Base-by-base conservation (phyloP, 2,113 vertebrate species). In the Neolamprologus toae region DNA sequence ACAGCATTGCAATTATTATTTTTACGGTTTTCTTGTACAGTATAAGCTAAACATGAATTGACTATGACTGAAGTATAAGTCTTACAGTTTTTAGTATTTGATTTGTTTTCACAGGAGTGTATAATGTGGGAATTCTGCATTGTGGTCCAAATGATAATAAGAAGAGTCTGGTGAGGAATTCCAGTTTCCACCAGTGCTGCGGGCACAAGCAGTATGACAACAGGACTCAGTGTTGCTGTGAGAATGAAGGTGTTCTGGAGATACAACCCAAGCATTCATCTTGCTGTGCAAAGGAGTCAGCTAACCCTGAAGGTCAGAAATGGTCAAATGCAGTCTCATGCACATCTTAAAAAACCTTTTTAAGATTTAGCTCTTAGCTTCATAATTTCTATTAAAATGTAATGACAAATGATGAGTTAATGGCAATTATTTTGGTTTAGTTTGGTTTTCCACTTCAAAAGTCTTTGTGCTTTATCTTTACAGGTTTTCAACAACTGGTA, bases 41-140 rank as follows among this genome's bases (percentile, higher is more conserved):
- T 54, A 54, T 12, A 54, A 57, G 21, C 2, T 26, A 57, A 57
- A 57, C 23, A 14, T 19, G 31, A 28, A 59, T 57, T 59, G 1
- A 0, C 12, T 26, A 26, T 8, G 54, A 14, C 0, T 57, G 0
- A 57, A 57, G 23, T 26, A 57, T 14, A 63, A 19, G 31, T 63
- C 28, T 63, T 33, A 63, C 6, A 37, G 10, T 37, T 66, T 68
- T 68, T 68, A 68, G 2, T 68, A 37, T 37, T 0, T 68, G 19
- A 5, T n/a, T 37, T 0, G 0, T 68, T 68, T 68, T 37, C 17
- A 37, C 33, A 68, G 61, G 11, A n/a, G 33, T 12, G 7, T 7
- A 68, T 0, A 3, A 37, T 68, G 35, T 68, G 0, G 19, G 19
- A 68, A 13, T 1, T 12, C 61, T 68, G 61, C 4, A 0, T 21